phyloP scores from a whole-genome alignment of 2,888 invertebrate genomes.

The Cheilosia grossa region DNA sequence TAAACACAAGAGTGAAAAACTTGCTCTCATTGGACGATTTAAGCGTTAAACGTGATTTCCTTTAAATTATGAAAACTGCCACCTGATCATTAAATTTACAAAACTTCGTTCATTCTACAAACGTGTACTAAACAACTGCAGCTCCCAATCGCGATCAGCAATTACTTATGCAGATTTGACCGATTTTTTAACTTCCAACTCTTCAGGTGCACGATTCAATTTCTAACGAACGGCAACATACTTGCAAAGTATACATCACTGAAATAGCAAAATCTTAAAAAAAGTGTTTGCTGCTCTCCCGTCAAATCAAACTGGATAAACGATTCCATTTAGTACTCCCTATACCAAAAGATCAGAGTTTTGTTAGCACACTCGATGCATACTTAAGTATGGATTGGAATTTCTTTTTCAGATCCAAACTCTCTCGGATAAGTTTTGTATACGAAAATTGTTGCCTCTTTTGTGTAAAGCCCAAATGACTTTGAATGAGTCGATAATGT shows the following conservation, averaged over 20 bases:
- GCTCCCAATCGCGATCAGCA: not conserved
- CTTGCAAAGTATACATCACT: not conserved
- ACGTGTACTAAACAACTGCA: too few species aligned
- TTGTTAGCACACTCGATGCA: slow-evolving; percentile 16
- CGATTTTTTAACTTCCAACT: not conserved
- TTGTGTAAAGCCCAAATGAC: not conserved
- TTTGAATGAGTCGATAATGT: slow-evolving; percentile 16
- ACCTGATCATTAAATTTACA: too few species aligned
- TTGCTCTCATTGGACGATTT: too few species aligned
- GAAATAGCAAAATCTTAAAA: not conserved
- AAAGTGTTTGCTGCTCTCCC: not conserved
- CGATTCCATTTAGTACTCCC: slow-evolving; percentile 5
- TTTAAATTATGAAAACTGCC: too few species aligned
- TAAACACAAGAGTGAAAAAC: too few species aligned
- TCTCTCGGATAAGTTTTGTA: slow-evolving; percentile 1
- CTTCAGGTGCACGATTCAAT: not conserved
- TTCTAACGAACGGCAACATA: not conserved
- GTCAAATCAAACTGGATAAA: not conserved
- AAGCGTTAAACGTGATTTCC: too few species aligned
- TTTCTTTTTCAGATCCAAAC: not conserved
- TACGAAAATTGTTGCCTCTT: not conserved
- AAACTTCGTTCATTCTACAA: too few species aligned
- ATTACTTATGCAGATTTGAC: not conserved
- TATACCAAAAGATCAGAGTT: not conserved
- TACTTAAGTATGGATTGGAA: slow-evolving; percentile 24